Evolutionary conservation across 2,113 vertebrate species (phyloP).

Genomic region (Tympanuchus pallidicinctus): DNA sequence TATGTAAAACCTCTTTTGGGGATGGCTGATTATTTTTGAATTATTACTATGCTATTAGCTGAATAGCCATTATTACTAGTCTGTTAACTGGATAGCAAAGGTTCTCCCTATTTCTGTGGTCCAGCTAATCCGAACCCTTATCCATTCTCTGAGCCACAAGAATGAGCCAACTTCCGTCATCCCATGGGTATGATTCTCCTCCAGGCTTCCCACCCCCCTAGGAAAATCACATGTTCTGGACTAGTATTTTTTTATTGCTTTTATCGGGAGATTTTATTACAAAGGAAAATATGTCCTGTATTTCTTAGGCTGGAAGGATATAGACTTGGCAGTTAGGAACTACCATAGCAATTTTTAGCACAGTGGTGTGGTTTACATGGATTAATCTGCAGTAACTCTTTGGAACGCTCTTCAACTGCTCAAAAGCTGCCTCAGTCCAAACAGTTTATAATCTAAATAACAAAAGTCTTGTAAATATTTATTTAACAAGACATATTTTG

Average conservation of each 20-base stretch:
- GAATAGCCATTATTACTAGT: background rate
- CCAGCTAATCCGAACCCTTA: background rate
- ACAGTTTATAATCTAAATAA: conserved; percentile 78
- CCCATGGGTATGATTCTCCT: conserved; percentile 48
- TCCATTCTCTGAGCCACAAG: background rate
- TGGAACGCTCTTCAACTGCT: conserved; percentile 46
- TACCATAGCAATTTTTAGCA: conserved; percentile 65
- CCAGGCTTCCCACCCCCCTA: background rate
- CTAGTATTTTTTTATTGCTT: conserved; percentile 51
- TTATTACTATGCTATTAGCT: background rate
- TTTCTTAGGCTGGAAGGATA: conserved; percentile 30
- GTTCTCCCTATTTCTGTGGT: conserved; percentile 8
- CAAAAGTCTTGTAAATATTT: conserved; percentile 82
- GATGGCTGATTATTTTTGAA: background rate
- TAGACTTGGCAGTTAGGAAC: conserved; percentile 36
- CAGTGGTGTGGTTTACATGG: conserved; percentile 63
- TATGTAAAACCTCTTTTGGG: background rate
- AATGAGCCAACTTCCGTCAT: conserved; percentile 40
- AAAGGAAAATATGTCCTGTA: conserved; percentile 64
- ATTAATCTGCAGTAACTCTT: conserved; percentile 68
- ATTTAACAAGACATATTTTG: conserved; percentile 81
- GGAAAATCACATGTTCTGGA: conserved; percentile 62
- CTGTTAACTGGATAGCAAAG: background rate
- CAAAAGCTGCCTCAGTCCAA: conserved; percentile 63
- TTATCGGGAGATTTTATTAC: conserved; percentile 68